These are phyloP conservation scores for Ectobius pallidus DNA, from an alignment of 2,888 invertebrate species.

Conservation along the genomic window DNA sequence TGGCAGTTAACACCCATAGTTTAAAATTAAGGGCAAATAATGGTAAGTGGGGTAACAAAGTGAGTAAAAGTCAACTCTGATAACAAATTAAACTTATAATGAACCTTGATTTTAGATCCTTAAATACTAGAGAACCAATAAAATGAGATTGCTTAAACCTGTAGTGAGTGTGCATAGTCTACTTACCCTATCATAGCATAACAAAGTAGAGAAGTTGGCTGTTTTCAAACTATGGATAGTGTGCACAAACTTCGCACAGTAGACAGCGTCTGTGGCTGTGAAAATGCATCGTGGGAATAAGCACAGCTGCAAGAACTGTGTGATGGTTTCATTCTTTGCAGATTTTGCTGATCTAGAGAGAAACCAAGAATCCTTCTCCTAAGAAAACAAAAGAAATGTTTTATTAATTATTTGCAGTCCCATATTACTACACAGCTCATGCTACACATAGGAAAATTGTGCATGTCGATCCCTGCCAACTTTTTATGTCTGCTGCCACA, in stretches of 20 bases:
- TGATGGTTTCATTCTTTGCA: slow-evolving; percentile 95
- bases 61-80: too few relatives aligned
- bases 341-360: slow-evolving; percentile 82
- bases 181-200: slow-evolving; percentile 95
- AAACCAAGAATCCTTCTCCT: slow-evolving; percentile 88
- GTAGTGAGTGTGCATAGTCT: background rate
- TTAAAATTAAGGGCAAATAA: too few relatives aligned
- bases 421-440: background rate
- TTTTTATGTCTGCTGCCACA: background rate
- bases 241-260: slow-evolving; percentile 96
- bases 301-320: slow-evolving; percentile 94
- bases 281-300: slow-evolving; percentile 96
- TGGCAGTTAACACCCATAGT: too few relatives aligned
- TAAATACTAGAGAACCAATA: too few relatives aligned
- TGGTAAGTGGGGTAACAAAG: too few relatives aligned
- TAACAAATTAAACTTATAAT: too few relatives aligned
- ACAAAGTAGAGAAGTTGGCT: slow-evolving; percentile 94
- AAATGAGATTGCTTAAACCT: too few relatives aligned
- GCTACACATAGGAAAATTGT: background rate
- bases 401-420: background rate
- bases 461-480: background rate
- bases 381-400: slow-evolving; percentile 48
- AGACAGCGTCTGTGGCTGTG: slow-evolving; percentile 94
- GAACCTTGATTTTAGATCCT: too few relatives aligned
- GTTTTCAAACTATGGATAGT: slow-evolving; percentile 94